Base-by-base conservation (phyloP, 2,888 invertebrate species). In the Plebejus melissa region DNA sequence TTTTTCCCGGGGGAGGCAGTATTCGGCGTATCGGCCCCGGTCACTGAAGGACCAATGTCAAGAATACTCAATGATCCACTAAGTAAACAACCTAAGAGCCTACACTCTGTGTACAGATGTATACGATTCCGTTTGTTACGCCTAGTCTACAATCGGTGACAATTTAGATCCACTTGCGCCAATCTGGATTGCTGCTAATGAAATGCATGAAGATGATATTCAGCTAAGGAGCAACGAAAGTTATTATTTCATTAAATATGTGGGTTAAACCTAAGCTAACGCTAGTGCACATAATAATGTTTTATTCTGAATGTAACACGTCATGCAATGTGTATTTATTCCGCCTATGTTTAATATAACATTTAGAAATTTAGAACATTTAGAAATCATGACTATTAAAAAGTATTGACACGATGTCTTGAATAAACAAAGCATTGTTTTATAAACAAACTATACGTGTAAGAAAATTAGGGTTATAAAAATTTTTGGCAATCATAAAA, bases 41-140 rank as follows among this genome's bases (percentile, higher is more conserved):
- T 71, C 75, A 75, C 57, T 75, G 75, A 75, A 60, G 75, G 60
- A 58, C 58, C 75, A 16, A 75, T 71, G 75, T 75, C 75, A 75
- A 75, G 75, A 75, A 75, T 75, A 75, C 71, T 75, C 57, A 75
- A 75, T 71, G 75, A 75, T 75, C 71, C 75, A 75, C 71, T 75
- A 71, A 75, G 71, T 58, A 75, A 75, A 75, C 71, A 71, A n/a
- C 75, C 58, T 75, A 57, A 58, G 75, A 75, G 75, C 70, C 41
- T 38, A 69, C 69, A 7, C 36, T 13, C 36, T 50, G 32, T 13
- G 13, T 32, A 50, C 72, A 32, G 28, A 72, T 0, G 54, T 72
- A 50, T 50, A 50, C 22, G 5, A 54, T 72, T 72, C 72, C 72
- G 50, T 72, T 72, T 72, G 32, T n/a, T 54, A 32, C 11, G 38